These are phyloP conservation scores for Drosophila putrida DNA, from an alignment of 2,888 invertebrate species.

Conservation along the genomic window DNA sequence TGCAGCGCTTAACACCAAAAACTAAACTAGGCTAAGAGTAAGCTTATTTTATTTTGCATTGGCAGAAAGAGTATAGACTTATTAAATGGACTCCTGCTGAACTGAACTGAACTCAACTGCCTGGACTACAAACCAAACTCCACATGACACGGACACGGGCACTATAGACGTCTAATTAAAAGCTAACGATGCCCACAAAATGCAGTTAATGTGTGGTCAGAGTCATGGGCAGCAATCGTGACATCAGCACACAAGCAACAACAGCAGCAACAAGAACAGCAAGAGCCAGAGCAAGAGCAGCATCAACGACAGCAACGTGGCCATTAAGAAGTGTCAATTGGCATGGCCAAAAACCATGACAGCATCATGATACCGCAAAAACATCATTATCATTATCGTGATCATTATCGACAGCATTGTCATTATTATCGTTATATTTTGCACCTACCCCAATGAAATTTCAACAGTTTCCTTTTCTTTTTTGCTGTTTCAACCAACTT, in stretches of 20 bases:
- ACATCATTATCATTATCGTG: conserved; percentile 3
- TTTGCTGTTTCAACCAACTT: not conserved
- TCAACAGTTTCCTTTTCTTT: conserved; percentile 5
- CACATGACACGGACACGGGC: conserved; percentile 7
- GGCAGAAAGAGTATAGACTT: not conserved
- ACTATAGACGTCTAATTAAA: conserved; percentile 59
- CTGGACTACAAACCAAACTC: conserved; percentile 46
- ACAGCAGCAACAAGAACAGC: not conserved
- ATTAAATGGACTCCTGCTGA: not conserved
- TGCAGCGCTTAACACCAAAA: conserved; percentile 29
- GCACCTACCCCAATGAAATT: conserved; percentile 25
- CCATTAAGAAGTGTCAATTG: conserved; percentile 40
- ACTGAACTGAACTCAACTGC: not conserved
- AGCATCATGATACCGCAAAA: conserved; percentile 19
- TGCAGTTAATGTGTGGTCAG: conserved; percentile 42
- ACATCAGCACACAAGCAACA: conserved; percentile 23
- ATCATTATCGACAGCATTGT: conserved; percentile 3
- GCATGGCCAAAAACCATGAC: conserved; percentile 35
- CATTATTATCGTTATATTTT: conserved; percentile 4
- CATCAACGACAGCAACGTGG: conserved; percentile 8
- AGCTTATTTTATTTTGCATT: conserved; percentile 38
- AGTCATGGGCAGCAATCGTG: conserved; percentile 15
- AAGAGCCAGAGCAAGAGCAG: not conserved
- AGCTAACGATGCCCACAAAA: conserved; percentile 52
- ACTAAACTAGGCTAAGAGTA: conserved; percentile 8